Evolutionary conservation across 2,888 invertebrate species (phyloP).

Genomic region (Muschampia plurimacula): DNA sequence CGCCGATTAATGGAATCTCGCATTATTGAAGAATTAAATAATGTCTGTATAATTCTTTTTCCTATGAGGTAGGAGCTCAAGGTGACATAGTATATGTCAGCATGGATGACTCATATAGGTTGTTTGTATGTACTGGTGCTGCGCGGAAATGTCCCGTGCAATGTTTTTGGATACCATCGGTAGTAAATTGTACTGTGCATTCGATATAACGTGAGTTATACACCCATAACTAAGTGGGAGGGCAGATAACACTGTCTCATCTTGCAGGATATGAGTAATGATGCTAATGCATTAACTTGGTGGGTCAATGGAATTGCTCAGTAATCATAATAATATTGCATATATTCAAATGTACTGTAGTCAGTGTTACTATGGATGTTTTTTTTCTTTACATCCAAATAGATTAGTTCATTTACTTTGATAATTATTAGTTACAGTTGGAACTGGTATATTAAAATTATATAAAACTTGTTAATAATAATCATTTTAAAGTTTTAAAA

Average conservation of each 20-base stretch:
- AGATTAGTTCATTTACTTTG: not conserved
- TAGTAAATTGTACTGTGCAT: slow-evolving; percentile 65
- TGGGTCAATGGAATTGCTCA: slow-evolving; percentile 35
- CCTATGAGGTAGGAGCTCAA: slow-evolving; percentile 61
- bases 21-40: slow-evolving; percentile 44
- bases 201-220: slow-evolving; percentile 46
- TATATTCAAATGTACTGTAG: slow-evolving; percentile 16
- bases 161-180: slow-evolving; percentile 71
- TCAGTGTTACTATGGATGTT: not conserved
- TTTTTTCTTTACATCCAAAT: not conserved
- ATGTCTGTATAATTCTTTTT: slow-evolving; percentile 52
- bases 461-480: not conserved
- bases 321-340: slow-evolving; percentile 15
- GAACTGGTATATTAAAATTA: not conserved
- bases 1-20: slow-evolving; percentile 52
- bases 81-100: slow-evolving; percentile 71
- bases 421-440: not conserved
- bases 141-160: slow-evolving; percentile 76
- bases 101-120: slow-evolving; percentile 76
- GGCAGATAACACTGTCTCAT: slow-evolving; percentile 42
- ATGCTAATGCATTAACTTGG: slow-evolving; percentile 32
- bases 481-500: no score
- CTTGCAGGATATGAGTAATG: slow-evolving; percentile 58
- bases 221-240: slow-evolving; percentile 44
- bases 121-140: slow-evolving; percentile 69